Evolutionary conservation across 2,797 vertebrate species (phyloP).

Genomic region (Glyptemys insculpta): DNA sequence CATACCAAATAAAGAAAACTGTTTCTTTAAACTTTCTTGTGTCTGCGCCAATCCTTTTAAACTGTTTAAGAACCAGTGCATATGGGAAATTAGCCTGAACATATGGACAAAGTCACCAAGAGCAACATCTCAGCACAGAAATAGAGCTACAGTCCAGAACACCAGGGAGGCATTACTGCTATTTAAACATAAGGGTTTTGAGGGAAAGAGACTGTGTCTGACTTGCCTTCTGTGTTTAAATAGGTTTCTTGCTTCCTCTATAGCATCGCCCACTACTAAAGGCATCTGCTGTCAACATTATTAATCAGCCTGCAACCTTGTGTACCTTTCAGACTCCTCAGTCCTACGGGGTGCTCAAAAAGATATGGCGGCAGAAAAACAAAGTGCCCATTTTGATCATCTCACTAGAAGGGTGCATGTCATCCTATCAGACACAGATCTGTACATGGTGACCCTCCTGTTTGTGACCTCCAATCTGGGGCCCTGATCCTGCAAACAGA

Average conservation of each 20-base stretch:
- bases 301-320: not conserved
- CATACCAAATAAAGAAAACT: not conserved
- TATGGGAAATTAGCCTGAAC: not conserved
- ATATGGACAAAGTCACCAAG: not conserved
- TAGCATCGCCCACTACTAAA: not conserved
- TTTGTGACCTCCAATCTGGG: not conserved
- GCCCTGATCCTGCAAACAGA: not conserved
- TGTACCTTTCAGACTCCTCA: not conserved
- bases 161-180: not conserved
- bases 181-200: not conserved
- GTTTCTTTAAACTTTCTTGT: not conserved
- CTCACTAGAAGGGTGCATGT: not conserved
- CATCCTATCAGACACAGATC: not conserved
- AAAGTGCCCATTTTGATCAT: not conserved
- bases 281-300: not conserved
- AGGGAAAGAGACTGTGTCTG: not conserved
- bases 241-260: not conserved
- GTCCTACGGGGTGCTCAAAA: not conserved
- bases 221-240: not conserved
- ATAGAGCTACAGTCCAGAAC: not conserved
- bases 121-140: not conserved
- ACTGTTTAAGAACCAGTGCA: not conserved
- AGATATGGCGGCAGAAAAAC: not conserved
- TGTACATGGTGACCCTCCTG: not conserved
- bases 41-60: not conserved